A percentile compares a stretch with the other conserved stretches of the same genome.
phyloP scores from a whole-genome alignment of 2,888 invertebrate species.

The Anthophora plumipes region DNA sequence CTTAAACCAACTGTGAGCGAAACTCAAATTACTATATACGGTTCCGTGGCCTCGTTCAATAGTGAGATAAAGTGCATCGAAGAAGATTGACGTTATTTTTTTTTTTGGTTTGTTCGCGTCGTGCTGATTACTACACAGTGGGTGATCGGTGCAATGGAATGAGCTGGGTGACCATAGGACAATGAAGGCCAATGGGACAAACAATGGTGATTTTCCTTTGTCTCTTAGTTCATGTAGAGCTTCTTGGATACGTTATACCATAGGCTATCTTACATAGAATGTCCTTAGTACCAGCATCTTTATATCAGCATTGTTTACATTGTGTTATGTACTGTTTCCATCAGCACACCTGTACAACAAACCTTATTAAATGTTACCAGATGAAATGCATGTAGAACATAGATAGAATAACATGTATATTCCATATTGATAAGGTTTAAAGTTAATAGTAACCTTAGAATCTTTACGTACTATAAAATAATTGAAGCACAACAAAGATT shows the following conservation, averaged over 20 bases:
- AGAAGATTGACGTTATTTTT: background rate
- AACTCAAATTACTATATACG: background rate
- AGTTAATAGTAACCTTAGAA: background rate
- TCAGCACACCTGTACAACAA: background rate
- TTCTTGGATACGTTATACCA: background rate
- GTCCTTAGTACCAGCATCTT: background rate
- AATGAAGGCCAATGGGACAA: conserved; percentile 84
- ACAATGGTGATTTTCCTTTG: conserved; percentile 81
- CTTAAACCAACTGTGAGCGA: conserved; percentile 62
- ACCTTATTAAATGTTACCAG: background rate
- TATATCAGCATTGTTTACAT: conserved; percentile 40
- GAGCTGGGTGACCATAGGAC: conserved; percentile 78
- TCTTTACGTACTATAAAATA: too few relatives aligned
- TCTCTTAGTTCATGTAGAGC: background rate
- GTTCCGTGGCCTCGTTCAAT: conserved; percentile 8
- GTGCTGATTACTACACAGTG: conserved; percentile 65
- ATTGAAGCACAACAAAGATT: background rate
- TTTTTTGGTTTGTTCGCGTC: background rate
- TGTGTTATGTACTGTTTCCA: background rate
- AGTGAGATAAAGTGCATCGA: conserved; percentile 20
- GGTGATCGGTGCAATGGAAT: conserved; percentile 78
- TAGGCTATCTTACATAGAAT: background rate
- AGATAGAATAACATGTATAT: background rate
- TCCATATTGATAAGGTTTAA: background rate
- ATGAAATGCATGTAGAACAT: background rate